Evolutionary conservation across 2,888 invertebrate species (phyloP).

Genomic region (Aphidius colemani): DNA sequence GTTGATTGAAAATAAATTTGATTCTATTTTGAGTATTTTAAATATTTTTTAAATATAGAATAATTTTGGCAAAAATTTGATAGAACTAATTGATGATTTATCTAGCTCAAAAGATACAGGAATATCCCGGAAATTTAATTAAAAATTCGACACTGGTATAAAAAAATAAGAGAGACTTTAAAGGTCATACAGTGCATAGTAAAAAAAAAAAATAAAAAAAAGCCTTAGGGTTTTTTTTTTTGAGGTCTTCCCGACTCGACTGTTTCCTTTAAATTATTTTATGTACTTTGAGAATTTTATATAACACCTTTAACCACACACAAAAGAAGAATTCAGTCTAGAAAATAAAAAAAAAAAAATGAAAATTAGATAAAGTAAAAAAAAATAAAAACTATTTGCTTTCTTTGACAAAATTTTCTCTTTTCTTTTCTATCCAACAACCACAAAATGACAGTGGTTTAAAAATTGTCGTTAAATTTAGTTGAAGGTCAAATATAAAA

Average conservation of each 20-base stretch:
- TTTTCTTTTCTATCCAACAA: constrained; percentile 43
- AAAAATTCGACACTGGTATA: constrained; percentile 17
- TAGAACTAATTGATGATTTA: no score
- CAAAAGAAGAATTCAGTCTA: constrained; percentile 9
- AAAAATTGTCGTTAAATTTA: constrained; percentile 36
- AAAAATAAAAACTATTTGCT: constrained; percentile 42
- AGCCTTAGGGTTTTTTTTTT: constrained; percentile 7
- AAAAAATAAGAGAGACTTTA: constrained; percentile 3
- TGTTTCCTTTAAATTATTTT: constrained; percentile 44
- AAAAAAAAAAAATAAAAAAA: background rate
- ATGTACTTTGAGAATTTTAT: constrained; percentile 26
- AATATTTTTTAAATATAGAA: no score
- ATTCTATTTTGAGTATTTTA: no score
- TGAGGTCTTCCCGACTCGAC: constrained; percentile 12
- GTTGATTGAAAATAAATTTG: no score
- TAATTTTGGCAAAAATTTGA: background rate
- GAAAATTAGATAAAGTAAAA: constrained; percentile 33
- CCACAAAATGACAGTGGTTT: constrained; percentile 33
- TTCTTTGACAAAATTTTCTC: constrained; percentile 45
- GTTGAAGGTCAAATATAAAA: no score
- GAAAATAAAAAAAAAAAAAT: constrained; percentile 21
- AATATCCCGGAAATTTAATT: constrained; percentile 10
- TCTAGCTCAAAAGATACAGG: background rate
- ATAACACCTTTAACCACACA: no score
- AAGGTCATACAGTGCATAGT: background rate